Percentiles rank a stretch among this genome's conserved stretches.
Evolutionary conservation across 2,113 vertebrate species (phyloP).

Genomic region (Platichthys flesus): DNA sequence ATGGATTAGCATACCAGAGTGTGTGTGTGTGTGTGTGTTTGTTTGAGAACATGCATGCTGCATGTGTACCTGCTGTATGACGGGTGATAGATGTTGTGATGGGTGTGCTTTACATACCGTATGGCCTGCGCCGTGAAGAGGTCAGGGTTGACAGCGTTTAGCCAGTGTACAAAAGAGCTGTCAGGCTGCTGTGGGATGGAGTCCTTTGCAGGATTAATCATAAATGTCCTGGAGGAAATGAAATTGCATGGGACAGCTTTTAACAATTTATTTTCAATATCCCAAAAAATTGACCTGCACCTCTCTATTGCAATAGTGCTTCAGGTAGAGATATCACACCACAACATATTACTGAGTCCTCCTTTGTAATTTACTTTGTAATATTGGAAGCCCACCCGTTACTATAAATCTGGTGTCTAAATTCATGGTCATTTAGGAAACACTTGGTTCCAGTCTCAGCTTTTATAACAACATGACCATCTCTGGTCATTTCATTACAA

Average conservation of each 20-base stretch:
- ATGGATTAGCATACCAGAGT: constrained; percentile 32
- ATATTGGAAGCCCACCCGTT: neutral
- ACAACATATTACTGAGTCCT: neutral
- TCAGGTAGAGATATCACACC: constrained; percentile 1
- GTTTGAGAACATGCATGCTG: constrained; percentile 19
- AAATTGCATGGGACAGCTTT: neutral
- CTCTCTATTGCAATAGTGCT: neutral
- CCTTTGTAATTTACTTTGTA: too few relatives aligned
- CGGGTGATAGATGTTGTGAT: constrained; percentile 40
- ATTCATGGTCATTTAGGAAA: too few relatives aligned
- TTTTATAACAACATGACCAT: neutral
- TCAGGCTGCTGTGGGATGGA: constrained; percentile 39
- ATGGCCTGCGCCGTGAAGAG: constrained; percentile 69
- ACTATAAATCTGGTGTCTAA: too few relatives aligned
- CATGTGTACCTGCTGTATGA: constrained; percentile 20
- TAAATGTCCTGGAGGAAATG: constrained; percentile 82
- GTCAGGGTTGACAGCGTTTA: constrained; percentile 84
- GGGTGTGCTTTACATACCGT: constrained; percentile 72
- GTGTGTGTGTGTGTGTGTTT: constrained; percentile 23
- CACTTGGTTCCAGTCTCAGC: too few relatives aligned
- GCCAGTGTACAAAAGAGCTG: constrained; percentile 80
- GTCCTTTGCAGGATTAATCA: constrained; percentile 68
- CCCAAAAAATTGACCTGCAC: neutral
- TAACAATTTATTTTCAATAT: neutral
- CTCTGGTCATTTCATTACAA: too few relatives aligned